Conservation (phyloP, 2,113 vertebrate genomes). For the Stercorarius parasiticus region DNA sequence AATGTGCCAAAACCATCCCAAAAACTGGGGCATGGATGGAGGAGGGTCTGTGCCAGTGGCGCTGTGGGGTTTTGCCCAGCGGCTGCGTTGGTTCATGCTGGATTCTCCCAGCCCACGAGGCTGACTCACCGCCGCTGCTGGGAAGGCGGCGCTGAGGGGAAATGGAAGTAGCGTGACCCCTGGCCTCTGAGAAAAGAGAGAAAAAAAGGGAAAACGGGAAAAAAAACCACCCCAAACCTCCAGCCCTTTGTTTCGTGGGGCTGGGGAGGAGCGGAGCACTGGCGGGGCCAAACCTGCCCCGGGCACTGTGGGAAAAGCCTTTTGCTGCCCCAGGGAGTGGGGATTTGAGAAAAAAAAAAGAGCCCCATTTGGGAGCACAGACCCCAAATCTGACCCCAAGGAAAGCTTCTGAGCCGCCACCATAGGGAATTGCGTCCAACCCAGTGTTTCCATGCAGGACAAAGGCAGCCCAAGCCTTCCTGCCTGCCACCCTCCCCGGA, state of each 20-base stretch:
- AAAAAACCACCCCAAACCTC: neutral
- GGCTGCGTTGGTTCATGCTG: accelerated
- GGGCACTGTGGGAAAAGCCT: neutral
- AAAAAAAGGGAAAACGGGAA: accelerated
- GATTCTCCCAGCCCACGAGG: accelerated
- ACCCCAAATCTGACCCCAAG: neutral
- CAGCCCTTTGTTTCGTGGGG: neutral
- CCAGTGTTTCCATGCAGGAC: accelerated
- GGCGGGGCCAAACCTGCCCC: neutral
- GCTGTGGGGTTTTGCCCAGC: accelerated
- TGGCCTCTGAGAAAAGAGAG: neutral
- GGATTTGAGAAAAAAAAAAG: neutral
- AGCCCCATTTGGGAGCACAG: neutral
- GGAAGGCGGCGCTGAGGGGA: neutral
- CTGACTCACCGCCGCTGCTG: neutral
- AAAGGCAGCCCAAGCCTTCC: neutral
- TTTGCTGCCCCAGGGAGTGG: neutral
- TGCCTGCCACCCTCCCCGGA: accelerated
- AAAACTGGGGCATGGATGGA: neutral
- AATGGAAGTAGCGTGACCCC: neutral
- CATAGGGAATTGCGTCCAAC: accelerated
- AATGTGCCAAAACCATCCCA: neutral
- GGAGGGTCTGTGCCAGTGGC: accelerated
- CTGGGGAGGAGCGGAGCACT: neutral
- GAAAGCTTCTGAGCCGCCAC: accelerated